Evolutionary conservation across 1,140 invertebrate genomes (phyloP).

Genomic region (Rhyacophila brunnea): DNA sequence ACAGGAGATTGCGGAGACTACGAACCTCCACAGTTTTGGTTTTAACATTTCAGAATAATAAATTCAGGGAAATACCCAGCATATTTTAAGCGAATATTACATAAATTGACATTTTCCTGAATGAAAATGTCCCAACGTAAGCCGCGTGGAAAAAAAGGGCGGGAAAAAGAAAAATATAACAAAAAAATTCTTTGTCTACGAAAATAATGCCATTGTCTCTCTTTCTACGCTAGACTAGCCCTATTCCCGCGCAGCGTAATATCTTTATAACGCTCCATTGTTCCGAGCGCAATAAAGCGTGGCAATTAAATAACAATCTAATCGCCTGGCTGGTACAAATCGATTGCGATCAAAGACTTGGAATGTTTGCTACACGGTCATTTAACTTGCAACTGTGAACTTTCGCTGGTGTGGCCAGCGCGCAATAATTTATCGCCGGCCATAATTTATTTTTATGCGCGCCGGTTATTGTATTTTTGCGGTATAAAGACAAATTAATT

Average conservation of each 20-base stretch:
- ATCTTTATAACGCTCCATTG: neutral
- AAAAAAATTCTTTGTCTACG: too few relatives aligned
- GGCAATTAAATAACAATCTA: slow-evolving; percentile 19
- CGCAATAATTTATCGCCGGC: slow-evolving; percentile 20
- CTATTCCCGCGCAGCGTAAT: neutral
- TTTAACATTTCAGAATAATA: too few relatives aligned
- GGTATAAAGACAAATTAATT: slow-evolving; percentile 1
- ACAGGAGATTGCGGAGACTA: too few relatives aligned
- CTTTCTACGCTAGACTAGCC: neutral
- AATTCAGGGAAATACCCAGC: too few relatives aligned
- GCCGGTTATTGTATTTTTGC: slow-evolving; percentile 4
- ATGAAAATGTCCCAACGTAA: too few relatives aligned
- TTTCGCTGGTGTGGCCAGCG: slow-evolving; percentile 3
- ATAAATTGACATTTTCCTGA: too few relatives aligned
- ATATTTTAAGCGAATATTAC: too few relatives aligned
- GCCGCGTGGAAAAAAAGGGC: too few relatives aligned
- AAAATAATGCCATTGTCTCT: too few relatives aligned
- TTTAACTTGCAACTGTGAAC: slow-evolving; percentile 1
- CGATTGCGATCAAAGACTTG: slow-evolving; percentile 16
- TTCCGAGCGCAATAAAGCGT: slow-evolving; percentile 8
- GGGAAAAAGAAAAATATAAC: too few relatives aligned
- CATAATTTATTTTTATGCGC: slow-evolving; percentile 25
- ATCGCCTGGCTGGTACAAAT: slow-evolving; percentile 9
- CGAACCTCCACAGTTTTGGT: too few relatives aligned
- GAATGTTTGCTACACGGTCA: slow-evolving; percentile 12